Evolutionary conservation across 2,797 vertebrate species (phyloP), one percentile per base, ranked within the genome.

Genomic region (Myotis vivesi): DNA sequence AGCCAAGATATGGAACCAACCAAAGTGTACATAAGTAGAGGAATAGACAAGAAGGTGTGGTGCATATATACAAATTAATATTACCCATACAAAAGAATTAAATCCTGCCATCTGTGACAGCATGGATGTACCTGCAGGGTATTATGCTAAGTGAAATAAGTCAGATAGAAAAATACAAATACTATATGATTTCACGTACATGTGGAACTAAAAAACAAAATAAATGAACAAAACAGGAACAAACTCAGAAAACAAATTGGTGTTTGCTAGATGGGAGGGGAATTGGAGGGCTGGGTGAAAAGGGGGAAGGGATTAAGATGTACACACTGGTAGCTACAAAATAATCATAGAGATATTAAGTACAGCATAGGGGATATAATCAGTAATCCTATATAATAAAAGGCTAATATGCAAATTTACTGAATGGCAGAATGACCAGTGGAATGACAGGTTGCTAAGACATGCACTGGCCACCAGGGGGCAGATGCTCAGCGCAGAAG

Each of bases 371-470:
- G 20, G 33, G 23, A 69, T 23, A 13, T 23, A 69, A 36, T 38
- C 10, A 23, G 5, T 64, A 64, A 68, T 36, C 8, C 11, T 11
- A 59, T 59, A 59, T 59, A 59, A 59, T 59, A 59, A 62, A 62
- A 30, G 25, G 57, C 25, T 30, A 62, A 15, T 15, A 62, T 15
- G 12, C 25, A 62, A 62, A 62, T 62, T 28, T 62, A 62, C 12
- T 0, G 11, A 28, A 6, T 1, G 6, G 12, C 2, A 0, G 25
- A 62, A 62, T 11, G 5, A 28, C 25, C 57, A 30, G 57, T 62
- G 25, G 57, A 62, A 30, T 62, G 57, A 15, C 57, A 62, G 57
- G 12, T 30, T 30, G 57, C 57, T 28, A 15, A 3, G 57, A 62
- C 11, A 12, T 62, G 57, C 25, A 62, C 12, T 28, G 57, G 30